Conservation (phyloP, 2,113 vertebrate genomes). For the Tichodroma muraria region DNA sequence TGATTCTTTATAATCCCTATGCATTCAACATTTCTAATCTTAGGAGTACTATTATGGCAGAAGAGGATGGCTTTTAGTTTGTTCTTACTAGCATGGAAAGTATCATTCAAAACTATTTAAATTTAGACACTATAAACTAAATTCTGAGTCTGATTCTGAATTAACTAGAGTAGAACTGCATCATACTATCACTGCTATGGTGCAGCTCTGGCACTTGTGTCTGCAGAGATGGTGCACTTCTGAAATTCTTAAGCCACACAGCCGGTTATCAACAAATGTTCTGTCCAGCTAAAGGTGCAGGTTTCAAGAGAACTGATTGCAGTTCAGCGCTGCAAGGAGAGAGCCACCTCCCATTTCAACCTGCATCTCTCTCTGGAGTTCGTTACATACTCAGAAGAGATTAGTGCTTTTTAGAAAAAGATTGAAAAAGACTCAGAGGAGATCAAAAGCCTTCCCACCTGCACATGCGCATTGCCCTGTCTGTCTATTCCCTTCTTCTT, state of each 20-base stretch:
- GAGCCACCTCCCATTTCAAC: not conserved
- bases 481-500: not conserved
- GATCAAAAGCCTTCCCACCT: not conserved
- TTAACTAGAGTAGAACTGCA: not conserved
- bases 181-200: not conserved
- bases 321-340: not conserved
- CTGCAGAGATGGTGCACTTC: not conserved
- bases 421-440: not conserved
- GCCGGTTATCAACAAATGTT: not conserved
- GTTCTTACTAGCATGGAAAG: not conserved
- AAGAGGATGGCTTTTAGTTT: not conserved
- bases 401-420: not conserved
- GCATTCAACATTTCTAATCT: not conserved
- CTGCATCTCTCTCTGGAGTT: not conserved
- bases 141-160: not conserved
- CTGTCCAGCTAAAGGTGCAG: not conserved
- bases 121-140: not conserved
- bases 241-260: not conserved
- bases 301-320: not conserved
- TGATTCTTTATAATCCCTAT: not conserved
- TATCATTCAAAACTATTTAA: not conserved
- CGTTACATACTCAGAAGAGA: not conserved
- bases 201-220: constrained; percentile 23
- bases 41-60: not conserved
- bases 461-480: not conserved